A percentile compares a stretch with the other conserved stretches of the same genome.
phyloP scores from a whole-genome alignment of 2,797 vertebrate species.

The Crotalus adamanteus region DNA sequence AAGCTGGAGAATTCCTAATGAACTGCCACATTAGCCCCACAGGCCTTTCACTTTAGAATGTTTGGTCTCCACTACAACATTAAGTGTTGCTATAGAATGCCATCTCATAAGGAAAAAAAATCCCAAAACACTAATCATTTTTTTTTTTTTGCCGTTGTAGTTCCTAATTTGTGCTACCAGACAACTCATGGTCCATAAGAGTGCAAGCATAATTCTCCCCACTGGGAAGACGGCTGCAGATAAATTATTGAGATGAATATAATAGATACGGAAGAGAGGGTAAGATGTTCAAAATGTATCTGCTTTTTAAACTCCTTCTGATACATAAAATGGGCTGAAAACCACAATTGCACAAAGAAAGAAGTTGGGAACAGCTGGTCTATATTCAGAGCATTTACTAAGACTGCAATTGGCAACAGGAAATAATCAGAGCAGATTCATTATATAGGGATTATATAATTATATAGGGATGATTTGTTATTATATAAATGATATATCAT shows the following conservation, averaged over 20 bases:
- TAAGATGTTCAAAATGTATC: background rate
- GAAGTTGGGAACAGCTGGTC: background rate
- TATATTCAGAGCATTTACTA: background rate
- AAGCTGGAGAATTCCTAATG: too few relatives aligned
- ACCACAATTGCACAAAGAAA: background rate
- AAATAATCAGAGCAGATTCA: background rate
- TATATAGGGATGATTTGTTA: background rate
- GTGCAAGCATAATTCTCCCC: background rate
- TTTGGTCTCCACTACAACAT: background rate
- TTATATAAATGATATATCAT: background rate
- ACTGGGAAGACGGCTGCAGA: background rate
- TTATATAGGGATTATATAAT: background rate
- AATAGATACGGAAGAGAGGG: background rate
- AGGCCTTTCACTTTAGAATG: background rate
- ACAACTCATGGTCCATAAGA: background rate
- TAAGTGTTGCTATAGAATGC: background rate
- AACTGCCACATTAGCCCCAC: background rate
- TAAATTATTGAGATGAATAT: background rate
- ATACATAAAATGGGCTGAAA: background rate
- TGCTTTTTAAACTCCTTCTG: background rate
- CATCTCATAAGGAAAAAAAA: background rate
- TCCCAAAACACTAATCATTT: background rate
- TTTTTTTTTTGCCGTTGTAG: background rate
- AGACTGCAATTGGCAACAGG: background rate
- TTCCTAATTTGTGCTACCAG: background rate